Evolutionary conservation across 2,888 invertebrate genomes (phyloP), one percentile per base, ranked within the genome.

Genomic region (Leptopterna dolabrata): DNA sequence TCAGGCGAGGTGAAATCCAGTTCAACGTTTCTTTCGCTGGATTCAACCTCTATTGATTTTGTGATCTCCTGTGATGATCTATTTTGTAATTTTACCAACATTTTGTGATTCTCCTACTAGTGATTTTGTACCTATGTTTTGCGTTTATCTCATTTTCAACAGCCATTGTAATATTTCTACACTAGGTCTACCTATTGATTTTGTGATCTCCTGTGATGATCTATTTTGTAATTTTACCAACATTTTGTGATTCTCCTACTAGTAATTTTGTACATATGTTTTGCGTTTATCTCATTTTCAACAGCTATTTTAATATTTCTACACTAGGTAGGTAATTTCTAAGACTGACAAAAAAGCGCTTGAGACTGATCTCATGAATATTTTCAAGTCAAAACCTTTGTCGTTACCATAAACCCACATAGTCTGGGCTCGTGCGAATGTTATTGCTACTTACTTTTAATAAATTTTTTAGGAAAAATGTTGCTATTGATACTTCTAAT

Each of bases 11-110:
- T 70, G 70, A 70, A 70, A 70, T 70, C 70, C 70, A 70, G 70
- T 70, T 70, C 70, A 70, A 27, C 70, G 70, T 70, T 70, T 70
- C 70, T 70, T 70, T 70, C 14, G 70, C 70, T 70, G 70, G 70
- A 70, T 70, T 70, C 70, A 70, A 70, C 27, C 70, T 70, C 70
- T 70, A 70, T 70, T 70, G 70, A 70, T 70, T 70, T 70, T 70
- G 70, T 70, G 70, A 70, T 70, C 70, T 70, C 70, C 70, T 70
- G 19, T 70, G 70, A 70, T 70, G 70, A 70, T 70, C 70, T 27
- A 70, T 70, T 70, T 70, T 70, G 70, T 70, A 70, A 70, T 70
- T 70, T 70, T 70, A 70, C 70, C 70, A 27, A 70, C 70, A 70
- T 70, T 70, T 70, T 70, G 70, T 70, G 43, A 70, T 70, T 70